Conservation (phyloP, 2,797 vertebrate genomes). For the Phataginus tricuspis region DNA sequence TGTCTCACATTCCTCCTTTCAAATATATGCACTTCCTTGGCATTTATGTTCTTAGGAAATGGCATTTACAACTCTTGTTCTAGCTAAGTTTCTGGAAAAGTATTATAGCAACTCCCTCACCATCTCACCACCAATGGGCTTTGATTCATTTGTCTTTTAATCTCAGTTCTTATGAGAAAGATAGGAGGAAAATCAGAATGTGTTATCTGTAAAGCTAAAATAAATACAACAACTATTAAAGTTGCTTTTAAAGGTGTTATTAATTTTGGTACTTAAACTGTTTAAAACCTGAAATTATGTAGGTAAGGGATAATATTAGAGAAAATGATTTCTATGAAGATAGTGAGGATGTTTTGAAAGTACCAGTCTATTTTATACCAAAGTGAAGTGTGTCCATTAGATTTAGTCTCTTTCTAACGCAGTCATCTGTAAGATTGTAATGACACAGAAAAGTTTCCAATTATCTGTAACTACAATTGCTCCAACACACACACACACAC, state of each 20-base stretch:
- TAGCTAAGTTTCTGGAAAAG: constrained; percentile 20
- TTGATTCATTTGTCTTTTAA: not conserved
- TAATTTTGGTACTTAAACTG: not conserved
- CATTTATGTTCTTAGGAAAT: not conserved
- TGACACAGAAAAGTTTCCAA: not conserved
- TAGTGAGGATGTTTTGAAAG: not conserved
- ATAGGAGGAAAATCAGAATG: not conserved
- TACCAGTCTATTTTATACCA: not conserved
- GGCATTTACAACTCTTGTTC: not conserved
- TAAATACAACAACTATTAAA: not conserved
- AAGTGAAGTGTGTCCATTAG: not conserved
- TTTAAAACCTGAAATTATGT: not conserved
- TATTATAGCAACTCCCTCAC: not conserved
- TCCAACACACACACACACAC: not conserved
- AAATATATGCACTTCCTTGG: not conserved
- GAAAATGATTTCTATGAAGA: not conserved
- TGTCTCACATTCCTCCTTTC: not conserved
- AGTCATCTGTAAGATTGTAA: not conserved
- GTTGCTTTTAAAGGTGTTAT: not conserved
- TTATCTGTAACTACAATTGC: not conserved
- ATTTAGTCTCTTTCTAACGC: not conserved
- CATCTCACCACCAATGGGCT: not conserved
- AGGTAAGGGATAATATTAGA: not conserved
- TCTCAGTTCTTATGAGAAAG: not conserved
- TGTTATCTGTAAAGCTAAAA: not conserved